Evolutionary conservation across 2,888 invertebrate genomes (phyloP), one percentile per base, ranked within the genome.

Genomic region (Megalurothrips usitatus): DNA sequence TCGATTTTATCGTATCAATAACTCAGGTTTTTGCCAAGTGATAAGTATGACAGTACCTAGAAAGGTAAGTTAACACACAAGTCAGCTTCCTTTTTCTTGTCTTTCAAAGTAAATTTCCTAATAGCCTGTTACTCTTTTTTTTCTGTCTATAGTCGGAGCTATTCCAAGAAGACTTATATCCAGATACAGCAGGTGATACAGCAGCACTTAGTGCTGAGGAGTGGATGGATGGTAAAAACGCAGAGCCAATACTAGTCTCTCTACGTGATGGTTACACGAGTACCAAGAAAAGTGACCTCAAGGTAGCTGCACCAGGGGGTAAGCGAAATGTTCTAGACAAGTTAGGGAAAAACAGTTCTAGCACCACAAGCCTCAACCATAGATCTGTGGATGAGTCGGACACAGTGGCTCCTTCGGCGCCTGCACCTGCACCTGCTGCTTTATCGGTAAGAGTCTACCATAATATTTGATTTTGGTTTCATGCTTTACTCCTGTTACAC

Each of bases 1-100:
- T 84, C 93, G 98, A 87, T 98, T 99, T 89, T 99, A 96, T 90
- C 92, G 98, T 85, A 91, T 99, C 82, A 98, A 98, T 88, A 96
- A 96, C 88, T 96, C 95, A 49, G 96, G 96, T 81, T 89, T 97
- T 80, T 97, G 97, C 87, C 98, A 98, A 91, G 95, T 94, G 83
- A 91, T 97, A 82, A 96, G 97, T n/a, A 97, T 99, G 97, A 98
- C 98, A 81, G 98, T 98, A 82, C 98, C 98, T 43, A 91, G 98
- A 87, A 98, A 98, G 90, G 92, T 92, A 86, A 85, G 83, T 81
- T 28, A 47, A 23, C 63, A 23, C 58, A 52, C 26, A 79, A 28
- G 6, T 23, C n/a, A 19, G n/a, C n/a, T n/a, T n/a, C n/a, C n/a
- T 80, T 11, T 23, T 6, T 80, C 34, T n/a, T 47, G 9, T 80